Evolutionary conservation across 2,797 vertebrate genomes (phyloP), one percentile per base, ranked within the genome.

Genomic region (Cynopterus sphinx): DNA sequence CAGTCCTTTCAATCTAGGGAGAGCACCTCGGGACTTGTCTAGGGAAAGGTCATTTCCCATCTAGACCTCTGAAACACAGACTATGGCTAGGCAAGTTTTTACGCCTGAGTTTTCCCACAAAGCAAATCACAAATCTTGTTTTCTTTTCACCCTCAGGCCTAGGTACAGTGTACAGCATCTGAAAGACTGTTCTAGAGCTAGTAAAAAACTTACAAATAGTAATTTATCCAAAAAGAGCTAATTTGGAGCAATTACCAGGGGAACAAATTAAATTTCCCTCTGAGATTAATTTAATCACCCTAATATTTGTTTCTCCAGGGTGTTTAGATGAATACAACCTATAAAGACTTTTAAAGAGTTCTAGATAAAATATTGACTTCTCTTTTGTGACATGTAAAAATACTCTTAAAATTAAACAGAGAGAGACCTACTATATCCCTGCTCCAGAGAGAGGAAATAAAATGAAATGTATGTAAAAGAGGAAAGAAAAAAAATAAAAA

Each of bases 211-310:
- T 84, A 2, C 4, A 31, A 91, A 59, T 73, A 95, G 73, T 67
- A 96, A 94, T 75, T 96, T 87, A 85, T 65, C 61, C 88, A 68
- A 81, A 68, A 96, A 97, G 61, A 73, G 91, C 91, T 77, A 26
- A 96, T 97, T 95, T 89, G 61, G 26, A 49, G 79, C 81, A 96
- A 96, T 87, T 90, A 83, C 10, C 51, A 81, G 16, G 86, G n/a
- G 33, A 57, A 36, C 68, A 97, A 87, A 22, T 94, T 93, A 39
- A 92, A 92, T 33, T 67, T 93, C 67, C 90, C 95, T 95, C 90
- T 73, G 81, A 89, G 65, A 96, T 79, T 92, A 97, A 96, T 67
- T 97, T 90, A 97, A 61, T 91, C 79, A 71, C 17, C 43, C 10
- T 57, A 87, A 3, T 51, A 61, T 95, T 90, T 81, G 87, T 88